Evolutionary conservation across 2,888 invertebrate species (phyloP).

Genomic region (Catotricha subobsoleta): DNA sequence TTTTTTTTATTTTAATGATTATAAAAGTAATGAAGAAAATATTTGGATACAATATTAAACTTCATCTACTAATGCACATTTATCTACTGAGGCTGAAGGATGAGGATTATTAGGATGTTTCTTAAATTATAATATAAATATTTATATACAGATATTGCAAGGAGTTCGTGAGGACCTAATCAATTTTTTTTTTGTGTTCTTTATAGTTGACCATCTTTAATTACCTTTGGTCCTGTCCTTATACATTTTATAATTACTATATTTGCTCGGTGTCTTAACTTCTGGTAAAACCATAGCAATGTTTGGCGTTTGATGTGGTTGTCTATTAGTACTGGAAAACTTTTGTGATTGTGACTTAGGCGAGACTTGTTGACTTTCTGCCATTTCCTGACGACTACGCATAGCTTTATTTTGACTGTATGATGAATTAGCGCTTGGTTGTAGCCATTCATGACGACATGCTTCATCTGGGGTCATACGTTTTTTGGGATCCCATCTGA

Average conservation of each 20-base stretch:
- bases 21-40: no score
- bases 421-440: conserved; percentile 34
- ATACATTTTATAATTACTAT: conserved; percentile 13
- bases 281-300: conserved; percentile 26
- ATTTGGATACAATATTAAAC: no score
- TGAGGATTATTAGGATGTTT: background rate
- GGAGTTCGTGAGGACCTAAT: background rate
- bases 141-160: background rate
- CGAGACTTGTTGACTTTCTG: conserved; percentile 11
- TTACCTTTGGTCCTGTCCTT: conserved; percentile 7
- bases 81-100: background rate
- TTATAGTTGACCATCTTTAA: conserved; percentile 24
- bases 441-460: conserved; percentile 71
- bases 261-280: conserved; percentile 23
- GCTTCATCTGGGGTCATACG: conserved; percentile 86
- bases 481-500: conserved; percentile 81
- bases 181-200: conserved; percentile 10
- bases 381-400: conserved; percentile 13
- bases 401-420: conserved; percentile 12
- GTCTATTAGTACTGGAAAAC: conserved; percentile 4
- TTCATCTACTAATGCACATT: background rate
- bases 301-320: conserved; percentile 18
- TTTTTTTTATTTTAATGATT: no score
- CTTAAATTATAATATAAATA: background rate
- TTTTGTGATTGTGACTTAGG: conserved; percentile 1